Evolutionary conservation across 1,140 invertebrate species (phyloP).

Genomic region (Drosophila quadrilineata): DNA sequence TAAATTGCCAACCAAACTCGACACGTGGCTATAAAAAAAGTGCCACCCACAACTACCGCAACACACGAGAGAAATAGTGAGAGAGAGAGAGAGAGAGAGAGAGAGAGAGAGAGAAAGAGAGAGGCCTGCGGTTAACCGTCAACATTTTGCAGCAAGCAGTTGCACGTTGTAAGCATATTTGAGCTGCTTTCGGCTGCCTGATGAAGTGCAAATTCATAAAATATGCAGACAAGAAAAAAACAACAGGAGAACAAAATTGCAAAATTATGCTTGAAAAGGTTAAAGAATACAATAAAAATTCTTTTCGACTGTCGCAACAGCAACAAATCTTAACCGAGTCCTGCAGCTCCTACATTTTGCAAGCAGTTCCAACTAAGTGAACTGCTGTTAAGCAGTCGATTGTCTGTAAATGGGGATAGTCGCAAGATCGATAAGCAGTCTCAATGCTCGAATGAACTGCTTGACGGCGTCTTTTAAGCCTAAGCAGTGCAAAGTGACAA

Average conservation of each 20-base stretch:
- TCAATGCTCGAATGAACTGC: too few relatives aligned
- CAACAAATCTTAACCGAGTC: too few relatives aligned
- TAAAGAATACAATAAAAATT: conserved; percentile 49
- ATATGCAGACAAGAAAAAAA: too few relatives aligned
- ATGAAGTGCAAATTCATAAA: conserved; percentile 53
- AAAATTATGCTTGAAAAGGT: conserved; percentile 14
- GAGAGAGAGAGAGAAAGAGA: not conserved
- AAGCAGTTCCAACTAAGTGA: too few relatives aligned
- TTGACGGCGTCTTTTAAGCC: too few relatives aligned
- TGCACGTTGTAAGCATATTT: too few relatives aligned
- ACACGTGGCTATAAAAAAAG: not conserved
- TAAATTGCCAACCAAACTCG: conserved; percentile 5
- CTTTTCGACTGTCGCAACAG: conserved; percentile 1
- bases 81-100: not conserved
- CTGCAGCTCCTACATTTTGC: too few relatives aligned
- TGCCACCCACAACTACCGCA: conserved; percentile 13
- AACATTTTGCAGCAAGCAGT: conserved; percentile 26
- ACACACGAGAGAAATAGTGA: not conserved
- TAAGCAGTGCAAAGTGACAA: conserved; percentile 10
- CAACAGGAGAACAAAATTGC: not conserved
- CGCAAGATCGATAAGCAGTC: too few relatives aligned
- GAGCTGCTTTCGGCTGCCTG: conserved; percentile 9
- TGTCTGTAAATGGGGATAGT: too few relatives aligned
- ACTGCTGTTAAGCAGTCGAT: too few relatives aligned
- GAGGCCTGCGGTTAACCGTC: conserved; percentile 15